Conservation (phyloP, 1,140 invertebrate genomes). For the Drosophila repletoides region DNA sequence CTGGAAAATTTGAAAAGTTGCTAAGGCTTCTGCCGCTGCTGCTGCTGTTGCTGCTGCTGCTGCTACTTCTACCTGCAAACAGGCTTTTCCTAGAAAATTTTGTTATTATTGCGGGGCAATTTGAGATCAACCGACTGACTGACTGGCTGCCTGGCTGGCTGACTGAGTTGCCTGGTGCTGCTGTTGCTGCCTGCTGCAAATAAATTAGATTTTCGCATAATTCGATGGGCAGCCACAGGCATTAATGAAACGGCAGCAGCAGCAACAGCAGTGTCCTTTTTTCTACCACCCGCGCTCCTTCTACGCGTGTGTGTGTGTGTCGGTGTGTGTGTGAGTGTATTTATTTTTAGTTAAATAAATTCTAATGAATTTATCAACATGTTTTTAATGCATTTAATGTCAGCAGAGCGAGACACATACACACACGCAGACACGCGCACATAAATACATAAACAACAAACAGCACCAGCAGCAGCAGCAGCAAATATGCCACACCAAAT, state of each 20-base stretch:
- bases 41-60: background rate
- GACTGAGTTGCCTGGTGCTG: too few relatives aligned
- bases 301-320: background rate
- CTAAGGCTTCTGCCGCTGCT: background rate
- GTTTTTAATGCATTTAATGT: conserved; percentile 60
- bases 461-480: conserved; percentile 36
- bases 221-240: conserved; percentile 55
- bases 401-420: conserved; percentile 16
- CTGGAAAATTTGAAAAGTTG: too few relatives aligned
- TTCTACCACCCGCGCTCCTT: background rate
- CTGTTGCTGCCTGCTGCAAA: conserved; percentile 24
- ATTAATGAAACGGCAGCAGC: conserved; percentile 46
- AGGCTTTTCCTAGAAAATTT: too few relatives aligned
- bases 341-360: conserved; percentile 69
- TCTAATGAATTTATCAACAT: conserved; percentile 71
- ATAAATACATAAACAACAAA: conserved; percentile 44
- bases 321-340: conserved; percentile 5
- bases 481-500: conserved; percentile 57
- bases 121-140: conserved; percentile 39
- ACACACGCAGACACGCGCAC: background rate
- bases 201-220: conserved; percentile 65
- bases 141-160: too few relatives aligned
- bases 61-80: too few relatives aligned
- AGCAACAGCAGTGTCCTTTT: conserved; percentile 7
- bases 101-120: conserved; percentile 17